phyloP scores from a whole-genome alignment of 2,797 vertebrate genomes.

The Lates japonicus region DNA sequence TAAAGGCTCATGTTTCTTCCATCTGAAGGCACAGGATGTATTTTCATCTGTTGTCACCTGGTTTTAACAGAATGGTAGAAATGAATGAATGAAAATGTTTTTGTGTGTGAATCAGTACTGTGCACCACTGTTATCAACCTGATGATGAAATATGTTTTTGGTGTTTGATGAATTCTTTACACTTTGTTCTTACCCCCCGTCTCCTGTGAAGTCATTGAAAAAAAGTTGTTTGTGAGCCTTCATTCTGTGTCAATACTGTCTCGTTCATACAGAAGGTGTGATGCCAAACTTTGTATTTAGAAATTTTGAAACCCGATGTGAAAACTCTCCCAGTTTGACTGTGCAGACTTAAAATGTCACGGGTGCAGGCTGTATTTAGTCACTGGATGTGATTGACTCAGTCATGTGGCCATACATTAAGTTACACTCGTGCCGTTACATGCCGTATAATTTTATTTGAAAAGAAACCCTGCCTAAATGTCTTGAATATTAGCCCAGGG shows the following conservation, averaged over 20 bases:
- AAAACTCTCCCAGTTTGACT: background rate
- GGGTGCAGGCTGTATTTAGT: background rate
- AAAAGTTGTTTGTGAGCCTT: constrained; percentile 40
- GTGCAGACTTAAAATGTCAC: background rate
- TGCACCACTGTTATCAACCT: constrained; percentile 13
- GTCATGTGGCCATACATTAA: background rate
- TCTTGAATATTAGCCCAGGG: background rate
- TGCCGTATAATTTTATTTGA: background rate
- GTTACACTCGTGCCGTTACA: no score
- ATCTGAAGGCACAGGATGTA: constrained; percentile 4
- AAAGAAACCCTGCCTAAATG: background rate
- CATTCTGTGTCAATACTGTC: constrained; percentile 15
- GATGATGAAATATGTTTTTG: constrained; percentile 27
- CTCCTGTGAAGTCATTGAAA: constrained; percentile 52
- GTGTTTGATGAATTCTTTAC: constrained; percentile 41
- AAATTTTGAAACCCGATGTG: background rate
- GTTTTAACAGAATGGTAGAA: constrained; percentile 35
- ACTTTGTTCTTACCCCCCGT: constrained; percentile 33
- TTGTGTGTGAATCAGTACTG: constrained; percentile 28
- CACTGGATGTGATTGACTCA: background rate
- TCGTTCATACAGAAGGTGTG: background rate
- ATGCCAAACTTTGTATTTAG: background rate
- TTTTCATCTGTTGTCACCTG: constrained; percentile 30
- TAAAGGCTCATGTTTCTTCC: constrained; percentile 1
- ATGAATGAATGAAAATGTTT: constrained; percentile 33